Evolutionary conservation across 2,797 vertebrate genomes (phyloP), one percentile per base, ranked within the genome.

Genomic region (Peromyscus melanophrys): DNA sequence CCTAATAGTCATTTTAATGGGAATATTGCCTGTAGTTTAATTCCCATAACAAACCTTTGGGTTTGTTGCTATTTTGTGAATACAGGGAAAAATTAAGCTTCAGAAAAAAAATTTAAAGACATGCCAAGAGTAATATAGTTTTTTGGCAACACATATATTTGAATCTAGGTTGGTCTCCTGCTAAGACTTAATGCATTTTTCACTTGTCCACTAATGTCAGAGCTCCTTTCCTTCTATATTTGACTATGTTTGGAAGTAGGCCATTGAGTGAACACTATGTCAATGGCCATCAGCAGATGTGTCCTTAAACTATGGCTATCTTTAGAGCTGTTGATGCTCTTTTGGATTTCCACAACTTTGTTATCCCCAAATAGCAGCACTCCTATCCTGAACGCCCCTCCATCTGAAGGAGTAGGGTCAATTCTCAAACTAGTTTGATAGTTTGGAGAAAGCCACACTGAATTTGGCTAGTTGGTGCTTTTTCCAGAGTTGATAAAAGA

Each of bases 111-210:
- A 87, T 29, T 34, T 88, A 95, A 80, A 91, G 90, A 14, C 43
- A 76, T 95, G 61, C 29, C 29, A 55, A 94, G 69, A 92, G 83
- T 89, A 83, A 93, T 29, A 73, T 0, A 71, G 11, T 91, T 92
- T 89, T 92, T 96, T 83, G 46, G 43, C 92, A 76, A 21, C 78
- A 90, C 82, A 88, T 75, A 63, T 95, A 89, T 91, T 89, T 83
- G 83, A 91, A 92, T 96, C 19, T 78, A 92, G 49, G 69, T 96
- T 93, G 80, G 21, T 88, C 17, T 77, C n/a, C 43, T 96, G 59
- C 75, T 90, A 96, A 96, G 29, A 96, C 5, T 21, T 94, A 91
- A 80, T 65, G 52, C 95, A 40, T 91, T 96, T 92, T 97, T 96
- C 84, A 97, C 59, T 94, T 93, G 75, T 63, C 37, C 43, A 80